Base-by-base conservation (phyloP, 2,888 invertebrate genomes). In the Acrocera orbiculus region DNA sequence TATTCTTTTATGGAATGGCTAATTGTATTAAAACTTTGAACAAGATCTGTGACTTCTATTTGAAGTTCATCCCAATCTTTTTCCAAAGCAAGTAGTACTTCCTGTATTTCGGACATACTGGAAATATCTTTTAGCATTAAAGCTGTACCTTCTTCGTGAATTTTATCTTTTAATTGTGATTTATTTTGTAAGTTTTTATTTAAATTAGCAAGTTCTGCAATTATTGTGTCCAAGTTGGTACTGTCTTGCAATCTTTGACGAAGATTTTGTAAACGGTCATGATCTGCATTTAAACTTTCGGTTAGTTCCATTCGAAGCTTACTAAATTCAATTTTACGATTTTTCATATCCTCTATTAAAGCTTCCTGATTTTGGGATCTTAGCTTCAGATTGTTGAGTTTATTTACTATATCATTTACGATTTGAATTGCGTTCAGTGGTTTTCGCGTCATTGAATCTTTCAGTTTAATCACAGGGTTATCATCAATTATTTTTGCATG, bases 41-140 rank as follows among this genome's bases (percentile, higher is more conserved):
- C 76, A 35, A 78, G 74, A 38, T 81, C 79, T 34, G 70, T 69
- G 15, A 86, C 69, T 33, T 73, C 65, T 42, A 81, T 76, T 32
- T 76, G 75, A 2, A 81, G 63, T 54, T 76, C 76, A 51, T 85
- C 85, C 73, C 81, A 87, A 43, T 75, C 76, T 35, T 75, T 70
- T 48, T 87, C 86, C 26, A 82, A 70, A 2, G 77, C 69, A 1
- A 82, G 66, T 1, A 89, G 58, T 29, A 76, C 73, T 45, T 79
- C 79, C 56, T 89, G 87, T 38, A 87, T 76, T 1, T 73, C 70
- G 0, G 79, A 74, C 57, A 80, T 75, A 44, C 80, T 80, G 32
- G 74, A 69, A 48, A 81, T 75, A 58, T 90, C 79, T 61, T 81
- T 76, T 50, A 79, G 74, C 73, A 86, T 74, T 42, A 86, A 58